Conservation (phyloP, 2,797 vertebrate species). For the Carcharodon carcharias region DNA sequence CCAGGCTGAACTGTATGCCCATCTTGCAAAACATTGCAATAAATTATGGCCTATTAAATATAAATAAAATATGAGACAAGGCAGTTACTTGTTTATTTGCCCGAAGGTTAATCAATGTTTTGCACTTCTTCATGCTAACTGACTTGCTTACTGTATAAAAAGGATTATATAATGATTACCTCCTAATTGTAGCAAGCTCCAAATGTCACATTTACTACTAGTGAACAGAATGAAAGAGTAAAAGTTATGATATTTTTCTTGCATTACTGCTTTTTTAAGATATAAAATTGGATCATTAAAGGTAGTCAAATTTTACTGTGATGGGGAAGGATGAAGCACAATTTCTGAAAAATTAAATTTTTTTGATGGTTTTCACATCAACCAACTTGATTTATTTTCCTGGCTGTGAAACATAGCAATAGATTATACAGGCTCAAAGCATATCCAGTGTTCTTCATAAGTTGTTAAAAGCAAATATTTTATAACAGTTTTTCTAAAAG, state of each 20-base stretch:
- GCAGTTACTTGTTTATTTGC: background rate
- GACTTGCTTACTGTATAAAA: background rate
- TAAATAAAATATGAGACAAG: conserved; percentile 6
- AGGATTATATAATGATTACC: background rate
- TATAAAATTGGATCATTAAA: background rate
- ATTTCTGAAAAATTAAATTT: background rate
- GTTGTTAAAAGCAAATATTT: background rate
- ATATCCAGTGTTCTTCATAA: background rate
- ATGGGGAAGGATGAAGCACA: background rate
- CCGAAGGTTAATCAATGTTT: background rate
- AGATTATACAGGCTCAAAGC: background rate
- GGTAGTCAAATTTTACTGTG: background rate
- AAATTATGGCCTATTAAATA: background rate
- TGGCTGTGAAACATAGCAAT: background rate
- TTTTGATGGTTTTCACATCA: background rate
- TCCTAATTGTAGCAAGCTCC: background rate
- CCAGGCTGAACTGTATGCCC: background rate
- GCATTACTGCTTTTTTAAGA: background rate
- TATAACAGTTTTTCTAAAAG: background rate
- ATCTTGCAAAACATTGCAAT: background rate
- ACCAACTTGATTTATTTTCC: background rate
- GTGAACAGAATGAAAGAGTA: background rate
- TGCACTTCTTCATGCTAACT: background rate
- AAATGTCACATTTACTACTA: background rate
- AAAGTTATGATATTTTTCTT: background rate